Conservation (phyloP, 2,888 invertebrate genomes). For the Caradrina clavipalpis region DNA sequence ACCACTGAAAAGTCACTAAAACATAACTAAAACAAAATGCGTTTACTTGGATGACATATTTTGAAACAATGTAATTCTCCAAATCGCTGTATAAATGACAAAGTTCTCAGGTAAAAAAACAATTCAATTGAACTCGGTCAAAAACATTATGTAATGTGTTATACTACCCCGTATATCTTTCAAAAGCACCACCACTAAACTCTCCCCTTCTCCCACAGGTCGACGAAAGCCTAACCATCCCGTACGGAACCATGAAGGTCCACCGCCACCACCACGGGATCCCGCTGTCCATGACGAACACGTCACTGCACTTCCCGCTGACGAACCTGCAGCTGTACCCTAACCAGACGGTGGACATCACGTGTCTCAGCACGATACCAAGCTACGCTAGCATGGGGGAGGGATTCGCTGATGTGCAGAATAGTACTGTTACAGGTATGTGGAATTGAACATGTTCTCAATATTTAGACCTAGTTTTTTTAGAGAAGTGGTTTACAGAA, state of each 20-base stretch:
- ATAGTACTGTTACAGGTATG: constrained; percentile 93
- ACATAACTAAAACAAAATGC: no score
- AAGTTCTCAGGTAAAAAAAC: no score
- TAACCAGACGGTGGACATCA: constrained; percentile 93
- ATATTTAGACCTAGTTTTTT: no score
- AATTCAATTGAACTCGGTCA: no score
- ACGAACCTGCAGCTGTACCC: constrained; percentile 93
- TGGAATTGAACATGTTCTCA: not conserved
- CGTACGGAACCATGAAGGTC: constrained; percentile 82
- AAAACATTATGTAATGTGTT: no score
- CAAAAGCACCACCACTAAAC: not conserved
- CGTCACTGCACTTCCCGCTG: constrained; percentile 92
- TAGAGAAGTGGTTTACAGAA: no score
- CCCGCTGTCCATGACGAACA: constrained; percentile 82
- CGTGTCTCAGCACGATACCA: constrained; percentile 95
- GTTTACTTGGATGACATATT: no score
- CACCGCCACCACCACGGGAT: constrained; percentile 85
- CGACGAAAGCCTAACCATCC: constrained; percentile 84
- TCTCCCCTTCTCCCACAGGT: constrained; percentile 72
- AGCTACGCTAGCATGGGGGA: constrained; percentile 93
- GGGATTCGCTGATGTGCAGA: constrained; percentile 94
- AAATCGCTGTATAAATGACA: no score
- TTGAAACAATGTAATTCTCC: no score
- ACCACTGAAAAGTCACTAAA: no score
- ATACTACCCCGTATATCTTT: no score